These are phyloP conservation scores for Porites divaricata DNA, from an alignment of 92 coral and sea anemone species.

Conservation along the genomic window DNA sequence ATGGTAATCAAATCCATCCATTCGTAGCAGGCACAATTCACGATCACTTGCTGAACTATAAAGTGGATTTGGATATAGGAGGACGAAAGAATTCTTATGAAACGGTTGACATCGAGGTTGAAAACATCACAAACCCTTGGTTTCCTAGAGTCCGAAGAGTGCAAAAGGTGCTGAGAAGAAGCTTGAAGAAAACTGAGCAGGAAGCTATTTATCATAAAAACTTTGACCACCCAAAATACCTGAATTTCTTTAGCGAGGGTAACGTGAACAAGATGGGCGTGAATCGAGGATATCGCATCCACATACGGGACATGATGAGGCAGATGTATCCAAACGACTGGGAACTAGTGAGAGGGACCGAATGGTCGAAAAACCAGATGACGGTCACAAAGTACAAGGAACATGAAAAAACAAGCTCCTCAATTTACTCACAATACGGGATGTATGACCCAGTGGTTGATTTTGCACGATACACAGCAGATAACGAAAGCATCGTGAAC, in stretches of 20 bases:
- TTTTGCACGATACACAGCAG: constrained; percentile 62
- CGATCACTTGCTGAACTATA: constrained; percentile 82
- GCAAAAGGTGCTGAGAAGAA: constrained; percentile 64
- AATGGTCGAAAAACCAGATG: constrained; percentile 71
- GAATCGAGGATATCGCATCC: constrained; percentile 80
- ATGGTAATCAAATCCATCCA: constrained; percentile 53
- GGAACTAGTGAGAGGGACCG: constrained; percentile 54
- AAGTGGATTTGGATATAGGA: constrained; percentile 79
- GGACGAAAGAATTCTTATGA: constrained; percentile 72
- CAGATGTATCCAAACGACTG: constrained; percentile 71
- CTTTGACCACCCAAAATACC: constrained; percentile 75
- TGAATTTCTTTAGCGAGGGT: constrained; percentile 68
- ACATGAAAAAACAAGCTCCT: constrained; percentile 60
- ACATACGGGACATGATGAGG: constrained; percentile 68
- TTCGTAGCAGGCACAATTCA: constrained; percentile 74
- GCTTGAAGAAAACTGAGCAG: constrained; percentile 72
- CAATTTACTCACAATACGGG: constrained; percentile 67
- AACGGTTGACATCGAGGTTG: constrained; percentile 57
- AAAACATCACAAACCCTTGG: constrained; percentile 70
- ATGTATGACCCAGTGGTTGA: constrained; percentile 73
- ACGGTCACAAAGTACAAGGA: constrained; percentile 77
- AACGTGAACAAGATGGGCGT: constrained; percentile 54
- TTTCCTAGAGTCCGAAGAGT: constrained; percentile 45
- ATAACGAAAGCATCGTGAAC: constrained; percentile 62
- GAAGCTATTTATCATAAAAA: constrained; percentile 68